Conservation (phyloP, 2,797 vertebrate genomes). For the Neosilurus mollespiculum region DNA sequence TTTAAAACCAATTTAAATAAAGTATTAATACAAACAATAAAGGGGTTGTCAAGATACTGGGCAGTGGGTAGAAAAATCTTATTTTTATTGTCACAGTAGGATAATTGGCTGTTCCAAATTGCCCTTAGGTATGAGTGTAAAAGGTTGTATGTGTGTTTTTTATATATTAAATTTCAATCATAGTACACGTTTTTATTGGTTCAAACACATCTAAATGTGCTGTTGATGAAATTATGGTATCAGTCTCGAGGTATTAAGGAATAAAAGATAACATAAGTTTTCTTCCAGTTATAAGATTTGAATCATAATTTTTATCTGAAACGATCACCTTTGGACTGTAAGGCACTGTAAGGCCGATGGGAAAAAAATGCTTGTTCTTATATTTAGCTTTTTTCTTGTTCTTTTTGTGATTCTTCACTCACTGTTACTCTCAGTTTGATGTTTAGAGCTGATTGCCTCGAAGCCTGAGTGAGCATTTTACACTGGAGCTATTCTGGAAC, state of each 20-base stretch:
- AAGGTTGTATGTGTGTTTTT: too few relatives aligned
- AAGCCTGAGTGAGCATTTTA: constrained; percentile 30
- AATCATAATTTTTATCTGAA: neutral
- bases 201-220: neutral
- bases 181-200: neutral
- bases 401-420: constrained; percentile 17
- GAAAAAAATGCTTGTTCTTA: neutral
- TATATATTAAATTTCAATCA: too few relatives aligned
- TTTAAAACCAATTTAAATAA: too few relatives aligned
- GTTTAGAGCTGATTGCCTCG: constrained; percentile 41
- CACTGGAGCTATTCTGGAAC: constrained; percentile 20
- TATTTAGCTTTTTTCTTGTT: neutral
- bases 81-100: too few relatives aligned
- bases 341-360: neutral
- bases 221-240: constrained; percentile 18
- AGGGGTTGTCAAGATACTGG: too few relatives aligned
- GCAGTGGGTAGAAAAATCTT: too few relatives aligned
- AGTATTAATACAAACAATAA: too few relatives aligned
- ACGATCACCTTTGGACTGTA: neutral
- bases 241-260: neutral
- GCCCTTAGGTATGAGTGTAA: too few relatives aligned
- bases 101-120: too few relatives aligned
- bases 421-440: constrained; percentile 28
- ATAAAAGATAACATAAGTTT: neutral
- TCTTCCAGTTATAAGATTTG: too few relatives aligned